Evolutionary conservation across 2,888 invertebrate species (phyloP).

Genomic region (Cheilosia urbana): DNA sequence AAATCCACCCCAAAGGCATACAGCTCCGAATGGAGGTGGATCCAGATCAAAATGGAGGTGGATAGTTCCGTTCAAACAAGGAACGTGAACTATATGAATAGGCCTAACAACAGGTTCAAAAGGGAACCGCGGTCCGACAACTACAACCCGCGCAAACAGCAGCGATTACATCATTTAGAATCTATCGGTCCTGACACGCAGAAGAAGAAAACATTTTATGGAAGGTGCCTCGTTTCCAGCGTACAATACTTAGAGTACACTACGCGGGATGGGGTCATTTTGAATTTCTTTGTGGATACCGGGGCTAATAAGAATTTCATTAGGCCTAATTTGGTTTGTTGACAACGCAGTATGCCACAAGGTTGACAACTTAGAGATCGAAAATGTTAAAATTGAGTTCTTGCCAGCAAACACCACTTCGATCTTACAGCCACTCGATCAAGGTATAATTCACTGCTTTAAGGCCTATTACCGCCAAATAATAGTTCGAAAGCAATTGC

Average conservation of each 20-base stretch:
- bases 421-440: too few species aligned
- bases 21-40: conserved; percentile 17
- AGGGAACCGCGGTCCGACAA: neutral
- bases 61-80: conserved; percentile 5
- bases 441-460: too few species aligned
- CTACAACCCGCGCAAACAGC: neutral
- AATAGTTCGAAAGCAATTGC: too few species aligned
- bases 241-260: too few species aligned
- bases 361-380: too few species aligned
- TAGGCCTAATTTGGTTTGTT: conserved; percentile 7
- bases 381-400: too few species aligned
- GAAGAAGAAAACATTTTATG: too few species aligned
- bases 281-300: neutral
- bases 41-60: conserved; percentile 26
- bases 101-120: conserved; percentile 1
- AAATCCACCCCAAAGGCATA: neutral
- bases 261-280: neutral
- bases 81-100: conserved; percentile 21
- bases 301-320: conserved; percentile 12
- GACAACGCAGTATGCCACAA: too few species aligned
- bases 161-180: neutral
- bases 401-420: too few species aligned
- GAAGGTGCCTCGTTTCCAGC: too few species aligned
- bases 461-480: too few species aligned
- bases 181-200: too few species aligned